phyloP scores from a whole-genome alignment of 2,113 vertebrate genomes.

The Rhineura floridana region DNA sequence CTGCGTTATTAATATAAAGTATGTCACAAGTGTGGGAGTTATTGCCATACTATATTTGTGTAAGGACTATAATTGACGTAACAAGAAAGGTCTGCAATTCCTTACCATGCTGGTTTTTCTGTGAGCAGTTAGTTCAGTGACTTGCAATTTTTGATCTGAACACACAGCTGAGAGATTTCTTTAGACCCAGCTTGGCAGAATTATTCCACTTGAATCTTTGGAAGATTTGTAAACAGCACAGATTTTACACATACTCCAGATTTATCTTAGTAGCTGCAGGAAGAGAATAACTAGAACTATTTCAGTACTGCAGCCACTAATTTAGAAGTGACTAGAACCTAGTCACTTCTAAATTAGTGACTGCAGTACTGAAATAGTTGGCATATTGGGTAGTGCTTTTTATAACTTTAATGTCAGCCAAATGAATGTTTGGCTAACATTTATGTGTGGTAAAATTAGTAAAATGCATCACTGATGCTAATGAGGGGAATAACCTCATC shows the following conservation, averaged over 20 bases:
- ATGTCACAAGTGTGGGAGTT: background rate
- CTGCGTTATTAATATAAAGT: background rate
- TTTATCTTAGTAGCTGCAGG: slow-evolving; percentile 17
- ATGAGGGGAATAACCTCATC: slow-evolving; percentile 65
- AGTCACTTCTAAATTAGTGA: slow-evolving; percentile 21
- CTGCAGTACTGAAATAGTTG: slow-evolving; percentile 43
- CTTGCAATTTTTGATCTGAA: slow-evolving; percentile 31
- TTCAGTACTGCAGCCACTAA: too few species aligned
- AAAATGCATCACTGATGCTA: slow-evolving; percentile 62
- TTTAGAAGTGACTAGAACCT: background rate
- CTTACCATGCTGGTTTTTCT: slow-evolving; percentile 32
- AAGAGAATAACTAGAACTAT: slow-evolving; percentile 7
- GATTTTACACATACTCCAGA: background rate
- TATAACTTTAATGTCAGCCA: slow-evolving; percentile 43
- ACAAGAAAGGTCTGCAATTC: background rate
- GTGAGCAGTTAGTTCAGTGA: slow-evolving; percentile 35
- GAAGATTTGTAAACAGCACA: slow-evolving; percentile 29
- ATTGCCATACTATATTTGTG: background rate
- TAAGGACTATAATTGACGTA: background rate
- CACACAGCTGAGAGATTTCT: slow-evolving; percentile 32
- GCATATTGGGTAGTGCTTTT: slow-evolving; percentile 21
- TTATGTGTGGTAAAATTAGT: slow-evolving; percentile 55
- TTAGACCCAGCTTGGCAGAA: slow-evolving; percentile 5
- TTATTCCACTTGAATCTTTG: slow-evolving; percentile 34
- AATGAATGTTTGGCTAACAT: slow-evolving; percentile 16